Base-by-base conservation (phyloP, 2,888 invertebrate genomes). In the Clivina fossor region DNA sequence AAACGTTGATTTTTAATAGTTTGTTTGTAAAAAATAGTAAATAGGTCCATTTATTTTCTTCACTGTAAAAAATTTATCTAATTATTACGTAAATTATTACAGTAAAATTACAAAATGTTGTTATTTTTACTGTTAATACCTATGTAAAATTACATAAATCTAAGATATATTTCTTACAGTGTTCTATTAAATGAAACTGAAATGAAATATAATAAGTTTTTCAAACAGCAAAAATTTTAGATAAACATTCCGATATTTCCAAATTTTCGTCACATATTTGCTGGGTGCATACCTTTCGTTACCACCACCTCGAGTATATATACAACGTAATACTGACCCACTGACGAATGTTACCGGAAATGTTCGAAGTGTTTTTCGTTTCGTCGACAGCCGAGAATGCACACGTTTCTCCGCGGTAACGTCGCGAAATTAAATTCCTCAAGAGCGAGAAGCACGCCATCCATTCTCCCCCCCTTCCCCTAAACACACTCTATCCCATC, bases 351-450 rank as follows among this genome's bases (percentile, higher is more conserved):
- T 38, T n/a, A 38, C 24, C 41, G 43, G 43, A 41, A 43, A 51
- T 51, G 24, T 19, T 35, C 43, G 53, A 53, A 44, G 28, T 53
- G 44, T 53, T 53, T 44, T 53, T 53, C 26, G 50, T 35, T 44
- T 28, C 43, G n/a, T 53, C 44, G 53, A 53, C 53, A n/a, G 44
- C 35, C 41, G 44, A n/a, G 53, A 53, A 53, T 53, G 37, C 41
- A 35, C 44, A 43, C 44, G 37, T 44, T 44, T 32, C 30, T n/a
- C 62, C 63, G 63, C 61, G 61, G 61, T 63, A 58, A 63, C 62
- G 64, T 66, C 64, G 66, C 63, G 63, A 69, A 69, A 69, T 69
- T 68, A 69, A 68, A 68, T 68, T 68, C 67, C 67, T 30, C 37
- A 11, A 38, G 55, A 24, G 11, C 33, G 19, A 20, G 33, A 28